These are phyloP conservation scores for Glareola pratincola DNA, from an alignment of 2,113 vertebrate species.

Conservation along the genomic window DNA sequence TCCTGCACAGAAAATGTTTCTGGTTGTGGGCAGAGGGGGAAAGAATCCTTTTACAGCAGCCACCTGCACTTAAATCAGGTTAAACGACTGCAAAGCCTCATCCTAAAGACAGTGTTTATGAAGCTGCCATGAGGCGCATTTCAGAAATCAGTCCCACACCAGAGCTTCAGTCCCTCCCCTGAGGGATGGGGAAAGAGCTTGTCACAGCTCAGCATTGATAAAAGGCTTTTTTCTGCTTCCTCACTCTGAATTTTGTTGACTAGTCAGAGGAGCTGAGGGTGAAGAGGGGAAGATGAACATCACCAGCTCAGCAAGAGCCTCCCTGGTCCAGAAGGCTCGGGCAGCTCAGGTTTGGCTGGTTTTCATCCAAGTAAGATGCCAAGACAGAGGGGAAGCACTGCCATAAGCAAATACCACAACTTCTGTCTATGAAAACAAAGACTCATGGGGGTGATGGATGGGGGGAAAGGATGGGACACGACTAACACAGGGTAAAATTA, in stretches of 20 bases:
- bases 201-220: background rate
- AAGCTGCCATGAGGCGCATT: background rate
- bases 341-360: background rate
- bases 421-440: background rate
- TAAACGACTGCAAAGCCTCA: background rate
- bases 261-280: background rate
- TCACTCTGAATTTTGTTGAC: background rate
- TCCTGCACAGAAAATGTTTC: background rate
- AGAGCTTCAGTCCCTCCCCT: background rate
- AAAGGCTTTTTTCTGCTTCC: background rate
- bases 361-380: background rate
- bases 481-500: background rate
- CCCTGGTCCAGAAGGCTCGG: fast-evolving
- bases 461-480: background rate
- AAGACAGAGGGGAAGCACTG: background rate
- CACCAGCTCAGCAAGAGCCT: background rate
- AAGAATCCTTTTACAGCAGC: background rate
- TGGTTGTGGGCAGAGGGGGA: background rate
- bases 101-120: background rate
- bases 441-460: background rate
- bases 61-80: background rate
- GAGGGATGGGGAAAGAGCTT: background rate
- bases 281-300: background rate
- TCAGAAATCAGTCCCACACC: background rate
- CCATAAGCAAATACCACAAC: background rate